Base-by-base conservation (phyloP, 2,113 vertebrate genomes). In the Dascyllus trimaculatus region DNA sequence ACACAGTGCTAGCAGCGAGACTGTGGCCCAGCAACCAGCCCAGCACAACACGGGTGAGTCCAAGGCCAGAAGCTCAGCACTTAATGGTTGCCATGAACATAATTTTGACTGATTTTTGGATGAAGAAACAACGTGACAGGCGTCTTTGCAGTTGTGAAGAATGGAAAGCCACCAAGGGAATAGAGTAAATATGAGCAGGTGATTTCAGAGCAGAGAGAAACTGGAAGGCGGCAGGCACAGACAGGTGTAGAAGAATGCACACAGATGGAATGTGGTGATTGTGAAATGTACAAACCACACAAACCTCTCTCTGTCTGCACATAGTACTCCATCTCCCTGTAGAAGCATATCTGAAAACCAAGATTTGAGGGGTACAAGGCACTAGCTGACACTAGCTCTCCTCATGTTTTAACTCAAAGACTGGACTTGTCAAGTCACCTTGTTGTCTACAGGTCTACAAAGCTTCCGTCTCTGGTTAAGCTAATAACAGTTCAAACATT, bases 221-320 rank as follows among this genome's bases (percentile, higher is more conserved):
- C 26, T 19, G 45, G 45, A 65, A 70, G 67, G 80, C 5, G 32
- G 79, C 82, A 89, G 81, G 85, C 77, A 73, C 81, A 84, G 81
- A 63, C 91, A 85, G 84, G 92, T 91, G 83, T 21, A 76, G 84
- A 86, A 82, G 80, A 85, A 88, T 88, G 76, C 32, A n/a, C 40
- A 65, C 69, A 81, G 91, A 88, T 91, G 92, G 94, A 93, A 94
- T 93, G 91, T 80, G 67, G 82, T 22, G 90, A 91, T 93, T 93
- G 90, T 87, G 89, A 88, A 93, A 93, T 59, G 52, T 66, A 46
- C 60, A 71, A 83, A 51, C 75, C 75, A 78, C 71, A 80, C 84
- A 78, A 65, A 65, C 67, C 65, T 66, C 60, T 75, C 68, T 84
- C 46, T 82, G 76, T 72, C 14, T 75, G 56, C 52, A 26, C 54